Conservation (phyloP, 1,140 invertebrate species). For the Reticulitermes speratus region DNA sequence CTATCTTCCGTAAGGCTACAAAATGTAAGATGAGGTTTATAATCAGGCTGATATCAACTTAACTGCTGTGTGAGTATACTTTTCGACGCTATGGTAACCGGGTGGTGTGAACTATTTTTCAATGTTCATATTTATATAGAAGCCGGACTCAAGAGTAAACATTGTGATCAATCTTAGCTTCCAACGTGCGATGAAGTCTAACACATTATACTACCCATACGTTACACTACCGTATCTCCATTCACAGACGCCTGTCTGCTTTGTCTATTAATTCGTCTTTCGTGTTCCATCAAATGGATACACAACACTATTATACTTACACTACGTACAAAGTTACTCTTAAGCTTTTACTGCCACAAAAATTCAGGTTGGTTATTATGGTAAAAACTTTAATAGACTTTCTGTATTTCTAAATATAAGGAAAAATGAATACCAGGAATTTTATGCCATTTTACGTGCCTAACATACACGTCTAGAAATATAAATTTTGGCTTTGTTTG, state of each 20-base stretch:
- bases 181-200: neutral
- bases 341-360: neutral
- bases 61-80: neutral
- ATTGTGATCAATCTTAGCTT: slow-evolving; percentile 16
- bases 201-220: neutral
- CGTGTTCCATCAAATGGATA: neutral
- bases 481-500: too few relatives aligned
- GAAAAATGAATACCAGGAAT: too few relatives aligned
- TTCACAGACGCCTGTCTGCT: neutral
- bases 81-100: neutral
- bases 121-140: neutral
- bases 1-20: too few relatives aligned
- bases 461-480: too few relatives aligned
- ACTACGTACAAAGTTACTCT: neutral
- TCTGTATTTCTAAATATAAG: too few relatives aligned
- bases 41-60: neutral
- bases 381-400: too few relatives aligned
- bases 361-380: neutral
- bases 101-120: neutral
- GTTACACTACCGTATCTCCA: neutral
- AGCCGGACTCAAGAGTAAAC: neutral
- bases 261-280: neutral
- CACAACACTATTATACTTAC: neutral
- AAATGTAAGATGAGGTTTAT: neutral
- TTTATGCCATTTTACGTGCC: too few relatives aligned